A percentile compares a stretch with the other conserved stretches of the same genome.
These are phyloP conservation scores for Lathronympha strigana DNA, from an alignment of 2,888 invertebrate species.

Conservation along the genomic window DNA sequence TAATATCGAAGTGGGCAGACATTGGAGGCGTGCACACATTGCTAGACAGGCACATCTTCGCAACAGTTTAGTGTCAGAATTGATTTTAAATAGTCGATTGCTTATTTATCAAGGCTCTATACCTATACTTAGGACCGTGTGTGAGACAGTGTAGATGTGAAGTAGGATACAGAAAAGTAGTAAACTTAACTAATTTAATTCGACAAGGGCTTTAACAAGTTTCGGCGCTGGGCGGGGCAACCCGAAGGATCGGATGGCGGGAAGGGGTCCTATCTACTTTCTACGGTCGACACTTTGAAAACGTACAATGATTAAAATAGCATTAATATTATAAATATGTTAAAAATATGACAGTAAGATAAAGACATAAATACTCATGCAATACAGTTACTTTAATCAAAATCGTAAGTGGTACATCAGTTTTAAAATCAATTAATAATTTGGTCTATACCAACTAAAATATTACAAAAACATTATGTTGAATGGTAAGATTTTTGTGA, in stretches of 20 bases:
- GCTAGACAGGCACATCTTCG: conserved; percentile 78
- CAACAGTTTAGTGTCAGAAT: conserved; percentile 59
- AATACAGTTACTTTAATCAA: not conserved
- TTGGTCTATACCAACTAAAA: too few species aligned
- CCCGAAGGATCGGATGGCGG: conserved; percentile 66
- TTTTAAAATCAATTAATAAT: too few species aligned
- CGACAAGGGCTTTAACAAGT: conserved; percentile 65
- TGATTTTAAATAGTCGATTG: conserved; percentile 55
- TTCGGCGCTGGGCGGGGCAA: conserved; percentile 82
- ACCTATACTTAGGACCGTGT: conserved; percentile 55
- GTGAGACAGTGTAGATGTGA: conserved; percentile 71
- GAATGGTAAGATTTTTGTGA: too few species aligned
- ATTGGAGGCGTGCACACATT: conserved; percentile 81
- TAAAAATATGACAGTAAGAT: conserved; percentile 4
- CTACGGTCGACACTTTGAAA: conserved; percentile 76
- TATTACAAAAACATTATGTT: too few species aligned
- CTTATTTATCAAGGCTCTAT: conserved; percentile 47
- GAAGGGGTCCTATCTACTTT: conserved; percentile 71
- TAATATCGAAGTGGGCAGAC: conserved; percentile 80
- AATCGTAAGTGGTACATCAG: too few species aligned
- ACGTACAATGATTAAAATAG: conserved; percentile 41
- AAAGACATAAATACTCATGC: conserved; percentile 23
- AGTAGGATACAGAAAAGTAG: conserved; percentile 66
- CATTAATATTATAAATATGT: not conserved
- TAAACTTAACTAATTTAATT: conserved; percentile 59